Percentiles rank a stretch among this genome's conserved stretches.
phyloP scores from a whole-genome alignment of 2,888 invertebrate genomes.

The Scelioninae gen. 1 region DNA sequence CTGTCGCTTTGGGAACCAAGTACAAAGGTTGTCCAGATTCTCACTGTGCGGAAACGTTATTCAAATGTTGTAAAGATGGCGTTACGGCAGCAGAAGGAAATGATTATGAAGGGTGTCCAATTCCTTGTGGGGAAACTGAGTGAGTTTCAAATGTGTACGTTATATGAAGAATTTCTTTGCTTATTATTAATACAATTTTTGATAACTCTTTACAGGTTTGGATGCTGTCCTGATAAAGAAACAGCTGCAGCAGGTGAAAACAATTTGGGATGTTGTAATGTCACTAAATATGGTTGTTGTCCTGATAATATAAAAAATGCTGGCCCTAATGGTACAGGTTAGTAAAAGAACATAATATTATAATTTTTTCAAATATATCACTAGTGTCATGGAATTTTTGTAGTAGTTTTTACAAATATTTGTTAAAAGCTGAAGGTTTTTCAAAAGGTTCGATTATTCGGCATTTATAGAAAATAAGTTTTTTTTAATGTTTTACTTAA shows the following conservation, averaged over 20 bases:
- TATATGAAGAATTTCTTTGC: neutral
- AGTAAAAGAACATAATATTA: neutral
- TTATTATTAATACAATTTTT: slow-evolving; percentile 16
- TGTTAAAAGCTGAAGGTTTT: too few relatives aligned
- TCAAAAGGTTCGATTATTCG: too few relatives aligned
- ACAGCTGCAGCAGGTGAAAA: slow-evolving; percentile 83
- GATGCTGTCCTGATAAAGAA: slow-evolving; percentile 86
- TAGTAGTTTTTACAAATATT: too few relatives aligned
- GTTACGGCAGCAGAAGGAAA: slow-evolving; percentile 90
- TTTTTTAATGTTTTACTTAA: too few relatives aligned
- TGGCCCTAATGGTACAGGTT: slow-evolving; percentile 87
- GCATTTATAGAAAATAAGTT: too few relatives aligned
- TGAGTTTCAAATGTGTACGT: slow-evolving; percentile 81
- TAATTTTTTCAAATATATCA: too few relatives aligned
- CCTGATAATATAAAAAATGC: slow-evolving; percentile 88
- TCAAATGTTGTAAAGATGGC: slow-evolving; percentile 94
- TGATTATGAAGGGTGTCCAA: slow-evolving; percentile 91
- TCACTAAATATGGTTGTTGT: slow-evolving; percentile 88
- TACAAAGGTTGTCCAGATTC: slow-evolving; percentile 91
- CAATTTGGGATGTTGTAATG: slow-evolving; percentile 84
- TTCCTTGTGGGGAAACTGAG: slow-evolving; percentile 86
- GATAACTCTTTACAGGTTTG: slow-evolving; percentile 78
- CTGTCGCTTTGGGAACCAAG: slow-evolving; percentile 89
- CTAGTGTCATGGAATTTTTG: too few relatives aligned
- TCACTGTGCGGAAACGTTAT: slow-evolving; percentile 91